Base-by-base conservation (phyloP, 2,888 invertebrate genomes). In the Cataglyphis rosenhaueri region DNA sequence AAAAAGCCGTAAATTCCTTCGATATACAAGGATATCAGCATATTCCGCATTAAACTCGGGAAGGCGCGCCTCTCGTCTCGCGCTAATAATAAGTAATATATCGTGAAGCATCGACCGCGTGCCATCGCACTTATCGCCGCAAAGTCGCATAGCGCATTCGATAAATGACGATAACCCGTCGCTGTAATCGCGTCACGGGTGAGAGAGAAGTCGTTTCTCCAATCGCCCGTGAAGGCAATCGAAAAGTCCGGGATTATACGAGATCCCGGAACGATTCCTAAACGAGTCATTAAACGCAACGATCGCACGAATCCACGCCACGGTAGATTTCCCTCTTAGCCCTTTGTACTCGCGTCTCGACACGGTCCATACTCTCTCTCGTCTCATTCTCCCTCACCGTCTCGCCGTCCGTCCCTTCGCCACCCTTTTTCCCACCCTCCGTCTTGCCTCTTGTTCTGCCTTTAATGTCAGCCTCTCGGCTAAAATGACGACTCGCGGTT, bases 401-500 rank as follows among this genome's bases (percentile, higher is more conserved):
- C 35, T 15, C 64, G 18, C 21, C 61, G 44, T 57, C 41, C 48
- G 44, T 57, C 35, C 48, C 62, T 62, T 68, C 70, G 75, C 32
- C 71, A 62, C 76, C 70, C 64, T 48, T 78, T 84, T 76, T 74
- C 74, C 57, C 74, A 35, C n/a, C 57, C 74, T 44, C n/a, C 59
- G 59, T 35, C 35, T 35, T 25, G 62, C 79, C 35, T 66, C 70
- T 78, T 32, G 73, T 66, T 73, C 82, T 68, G 82, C 25, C 82
- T 90, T 91, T 90, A 91, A 91, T 92, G 88, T 88, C 83, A 61
- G 88, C 70, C 59, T 70, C 90, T 91, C 90, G 90, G 86, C 91
- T 92, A 92, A 90, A 92, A 89, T 89, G 89, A 89, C 89, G 89
- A 84, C 86, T 90, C 87, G 84, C 87, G 89, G 89, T 84, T 86